These are phyloP conservation scores for Chaenodraco wilsoni DNA, from an alignment of 2,797 vertebrate species.

Conservation along the genomic window DNA sequence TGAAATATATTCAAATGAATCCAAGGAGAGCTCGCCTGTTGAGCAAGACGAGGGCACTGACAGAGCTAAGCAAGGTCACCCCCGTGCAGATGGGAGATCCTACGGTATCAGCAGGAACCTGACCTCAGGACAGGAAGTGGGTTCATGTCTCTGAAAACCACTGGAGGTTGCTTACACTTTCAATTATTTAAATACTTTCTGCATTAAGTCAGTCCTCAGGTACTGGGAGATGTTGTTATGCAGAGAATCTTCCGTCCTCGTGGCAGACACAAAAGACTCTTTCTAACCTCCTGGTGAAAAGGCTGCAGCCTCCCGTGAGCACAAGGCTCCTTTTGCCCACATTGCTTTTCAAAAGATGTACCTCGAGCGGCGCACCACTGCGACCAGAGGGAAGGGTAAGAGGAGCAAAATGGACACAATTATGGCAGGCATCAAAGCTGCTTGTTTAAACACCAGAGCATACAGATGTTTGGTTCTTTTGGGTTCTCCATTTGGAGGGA, in stretches of 20 bases:
- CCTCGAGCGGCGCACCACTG: conserved; percentile 14
- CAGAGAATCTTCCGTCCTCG: conserved; percentile 43
- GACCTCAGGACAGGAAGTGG: conserved; percentile 51
- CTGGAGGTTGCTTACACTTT: conserved; percentile 56
- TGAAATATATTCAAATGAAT: conserved; percentile 57
- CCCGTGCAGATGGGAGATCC: conserved; percentile 37
- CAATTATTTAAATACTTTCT: conserved; percentile 69
- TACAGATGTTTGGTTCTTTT: conserved; percentile 29
- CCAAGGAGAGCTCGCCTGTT: conserved; percentile 22
- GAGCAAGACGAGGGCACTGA: conserved; percentile 8
- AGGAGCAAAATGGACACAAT: conserved; percentile 37
- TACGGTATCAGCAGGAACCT: conserved; percentile 55
- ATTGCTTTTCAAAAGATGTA: conserved; percentile 68
- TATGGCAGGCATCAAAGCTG: conserved; percentile 38
- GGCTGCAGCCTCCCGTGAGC: conserved; percentile 53
- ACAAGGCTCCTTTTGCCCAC: conserved; percentile 47
- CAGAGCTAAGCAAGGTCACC: conserved; percentile 57
- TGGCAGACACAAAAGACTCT: conserved; percentile 37
- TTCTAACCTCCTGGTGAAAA: conserved; percentile 56
- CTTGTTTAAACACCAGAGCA: conserved; percentile 33
- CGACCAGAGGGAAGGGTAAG: conserved; percentile 46
- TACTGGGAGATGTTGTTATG: conserved; percentile 48
- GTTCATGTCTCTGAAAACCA: conserved; percentile 51
- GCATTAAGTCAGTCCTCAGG: conserved; percentile 59
- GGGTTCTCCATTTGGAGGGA: conserved; percentile 25